These are phyloP conservation scores for Pentalonia nigronervosa DNA, from an alignment of 1,140 invertebrate genomes.

Conservation along the genomic window DNA sequence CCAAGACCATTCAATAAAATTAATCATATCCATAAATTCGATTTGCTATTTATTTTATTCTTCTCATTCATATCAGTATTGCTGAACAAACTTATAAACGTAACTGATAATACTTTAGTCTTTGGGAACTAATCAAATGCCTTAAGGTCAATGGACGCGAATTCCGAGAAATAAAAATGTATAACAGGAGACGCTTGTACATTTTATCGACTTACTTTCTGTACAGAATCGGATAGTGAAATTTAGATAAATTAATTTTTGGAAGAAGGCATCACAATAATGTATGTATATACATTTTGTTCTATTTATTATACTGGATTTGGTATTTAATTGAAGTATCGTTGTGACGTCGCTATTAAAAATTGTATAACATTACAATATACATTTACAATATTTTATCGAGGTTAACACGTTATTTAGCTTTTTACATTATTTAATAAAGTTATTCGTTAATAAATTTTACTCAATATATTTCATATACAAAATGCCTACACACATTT, in stretches of 20 bases:
- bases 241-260: not conserved
- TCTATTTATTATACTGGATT: not conserved
- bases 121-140: not conserved
- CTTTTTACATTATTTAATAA: not conserved
- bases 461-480: not conserved
- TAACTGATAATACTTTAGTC: not conserved
- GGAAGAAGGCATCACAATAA: not conserved
- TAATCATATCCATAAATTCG: not conserved
- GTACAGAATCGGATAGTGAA: not conserved
- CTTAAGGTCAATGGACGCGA: not conserved
- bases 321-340: not conserved
- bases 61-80: not conserved
- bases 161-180: constrained; percentile 20
- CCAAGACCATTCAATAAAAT: not conserved
- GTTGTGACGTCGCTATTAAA: not conserved
- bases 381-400: not conserved
- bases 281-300: not conserved
- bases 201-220: not conserved
- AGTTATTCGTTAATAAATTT: not conserved
- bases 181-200: not conserved
- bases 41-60: not conserved
- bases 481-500: not conserved
- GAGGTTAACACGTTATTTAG: not conserved
- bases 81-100: not conserved
- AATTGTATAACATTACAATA: not conserved